Evolutionary conservation across 2,113 vertebrate genomes (phyloP), one percentile per base, ranked within the genome.

Genomic region (Entelurus aequoreus): DNA sequence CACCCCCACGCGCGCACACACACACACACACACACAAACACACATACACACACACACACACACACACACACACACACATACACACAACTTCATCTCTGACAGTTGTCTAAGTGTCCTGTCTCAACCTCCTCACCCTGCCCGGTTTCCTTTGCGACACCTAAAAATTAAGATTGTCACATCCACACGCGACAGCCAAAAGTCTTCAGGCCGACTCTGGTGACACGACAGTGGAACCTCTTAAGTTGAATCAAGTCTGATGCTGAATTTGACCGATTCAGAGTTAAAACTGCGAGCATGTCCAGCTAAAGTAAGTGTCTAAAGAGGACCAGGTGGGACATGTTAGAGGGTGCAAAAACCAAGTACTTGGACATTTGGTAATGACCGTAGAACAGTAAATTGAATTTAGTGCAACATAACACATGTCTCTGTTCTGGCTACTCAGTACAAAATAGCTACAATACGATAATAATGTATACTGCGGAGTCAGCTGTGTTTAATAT

Each of bases 51-150:
- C 80, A 81, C 74, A 74, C 77, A 87, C 40, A 10, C 40, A 42
- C 40, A 10, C 28, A 35, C 28, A 38, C 53, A 54, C 54, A 83
- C 75, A 79, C 28, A 28, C 28, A 28, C 28, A 28, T 2, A 76
- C 80, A 81, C 74, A 75, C 80, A 88, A 84, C 84, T 74, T 82
- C 80, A 89, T 86, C 84, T 74, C 81, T 75, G 68, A 73, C 78
- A 77, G 78, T 83, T 76, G 77, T 80, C 71, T 75, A 59, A 74
- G 65, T 73, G 75, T 80, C 66, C 72, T 64, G 69, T 82, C 80
- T 74, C 62, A 83, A 76, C 76, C 67, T 80, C 81, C 74, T 77
- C 82, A 81, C 83, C 63, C 54, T 61, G 72, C 74, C 74, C 62
- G 60, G 76, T 83, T 83, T 84, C 78, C 83, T 79, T 74, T 75